These are phyloP conservation scores for Malthinus flaveolus DNA, from an alignment of 2,888 invertebrate species.

Conservation along the genomic window DNA sequence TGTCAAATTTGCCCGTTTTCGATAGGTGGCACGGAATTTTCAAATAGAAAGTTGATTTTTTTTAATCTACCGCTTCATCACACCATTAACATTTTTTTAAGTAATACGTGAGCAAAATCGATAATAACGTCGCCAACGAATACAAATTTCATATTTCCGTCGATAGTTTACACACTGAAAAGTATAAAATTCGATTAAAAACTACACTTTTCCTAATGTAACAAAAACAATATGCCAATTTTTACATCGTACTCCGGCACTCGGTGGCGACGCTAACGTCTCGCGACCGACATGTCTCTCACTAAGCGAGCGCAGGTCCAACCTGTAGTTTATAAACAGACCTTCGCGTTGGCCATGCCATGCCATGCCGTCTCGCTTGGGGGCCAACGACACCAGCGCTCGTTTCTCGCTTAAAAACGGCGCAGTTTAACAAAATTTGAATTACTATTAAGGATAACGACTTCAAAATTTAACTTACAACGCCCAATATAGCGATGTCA, in stretches of 20 bases:
- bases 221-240: no score
- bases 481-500: no score
- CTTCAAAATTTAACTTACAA: no score
- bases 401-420: neutral
- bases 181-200: constrained; percentile 24
- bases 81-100: neutral
- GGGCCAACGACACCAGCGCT: constrained; percentile 13
- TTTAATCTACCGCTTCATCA: neutral
- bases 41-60: neutral
- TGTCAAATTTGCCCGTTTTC: neutral
- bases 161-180: constrained; percentile 29
- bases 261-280: constrained; percentile 21
- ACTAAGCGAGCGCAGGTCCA: constrained; percentile 25
- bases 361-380: constrained; percentile 14
- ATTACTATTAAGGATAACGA: no score
- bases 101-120: constrained; percentile 1
- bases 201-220: constrained; percentile 32
- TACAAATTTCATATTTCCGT: neutral
- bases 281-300: constrained; percentile 19
- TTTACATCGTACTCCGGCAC: constrained; percentile 4
- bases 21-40: neutral
- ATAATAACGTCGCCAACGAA: neutral
- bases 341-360: constrained; percentile 3
- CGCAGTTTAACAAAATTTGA: no score
- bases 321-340: constrained; percentile 26